Conservation (phyloP, 53 echinoderm and acorn worm genomes). For the Antedon mediterranea region DNA sequence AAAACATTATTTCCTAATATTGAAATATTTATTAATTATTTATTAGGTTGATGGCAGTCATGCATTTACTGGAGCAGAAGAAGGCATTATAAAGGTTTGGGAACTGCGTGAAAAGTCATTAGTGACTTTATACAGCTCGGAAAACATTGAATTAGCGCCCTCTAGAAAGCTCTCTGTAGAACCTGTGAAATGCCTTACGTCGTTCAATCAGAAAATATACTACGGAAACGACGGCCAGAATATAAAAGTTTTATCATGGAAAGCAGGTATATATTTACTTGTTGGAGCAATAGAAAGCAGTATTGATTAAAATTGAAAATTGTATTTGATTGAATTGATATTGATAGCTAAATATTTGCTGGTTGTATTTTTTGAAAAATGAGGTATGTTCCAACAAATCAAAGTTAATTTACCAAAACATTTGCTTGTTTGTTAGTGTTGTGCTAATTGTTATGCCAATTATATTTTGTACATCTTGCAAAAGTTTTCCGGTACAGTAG, state of each 20-base stretch:
- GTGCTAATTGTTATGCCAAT: background rate
- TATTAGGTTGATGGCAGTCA: conserved; percentile 34
- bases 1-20: background rate
- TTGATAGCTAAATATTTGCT: too few species aligned
- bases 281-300: too few species aligned
- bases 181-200: conserved; percentile 1
- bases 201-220: conserved; percentile 53
- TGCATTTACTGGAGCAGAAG: conserved; percentile 32
- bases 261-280: conserved; percentile 29
- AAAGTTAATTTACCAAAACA: too few species aligned
- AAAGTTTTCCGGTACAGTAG: background rate
- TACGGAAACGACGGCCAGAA: conserved; percentile 87
- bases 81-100: conserved; percentile 81
- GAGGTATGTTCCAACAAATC: too few species aligned
- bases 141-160: conserved; percentile 59
- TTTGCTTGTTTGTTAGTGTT: too few species aligned
- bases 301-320: too few species aligned
- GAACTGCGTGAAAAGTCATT: conserved; percentile 46
- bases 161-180: conserved; percentile 14
- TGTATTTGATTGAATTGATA: too few species aligned
- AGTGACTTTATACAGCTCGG: conserved; percentile 52
- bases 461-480: background rate
- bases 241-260: conserved; percentile 85
- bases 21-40: too few species aligned
- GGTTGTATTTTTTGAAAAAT: too few species aligned